These are phyloP conservation scores for Sebastes ruberrimus DNA, from an alignment of 2,797 vertebrate species.

Conservation along the genomic window DNA sequence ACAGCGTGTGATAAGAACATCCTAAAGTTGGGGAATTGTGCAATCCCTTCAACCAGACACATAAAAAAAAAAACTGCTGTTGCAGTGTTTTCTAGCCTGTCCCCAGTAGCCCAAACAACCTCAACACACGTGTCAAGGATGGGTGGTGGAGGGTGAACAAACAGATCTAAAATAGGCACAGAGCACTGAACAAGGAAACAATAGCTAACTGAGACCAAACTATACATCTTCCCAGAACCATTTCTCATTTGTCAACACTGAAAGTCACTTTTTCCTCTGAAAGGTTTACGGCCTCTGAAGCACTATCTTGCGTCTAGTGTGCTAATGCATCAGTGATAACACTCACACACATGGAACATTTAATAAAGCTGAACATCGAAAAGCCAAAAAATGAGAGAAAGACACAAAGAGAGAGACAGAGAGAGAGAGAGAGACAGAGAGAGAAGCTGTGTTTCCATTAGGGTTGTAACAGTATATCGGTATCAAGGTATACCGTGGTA, in stretches of 20 bases:
- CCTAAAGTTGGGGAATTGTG: not conserved
- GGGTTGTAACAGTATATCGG: too few species aligned
- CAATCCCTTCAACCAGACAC: not conserved
- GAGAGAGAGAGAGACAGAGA: slow-evolving; percentile 30
- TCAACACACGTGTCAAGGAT: not conserved
- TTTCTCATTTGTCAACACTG: not conserved
- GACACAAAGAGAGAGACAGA: slow-evolving; percentile 24
- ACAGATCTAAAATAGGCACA: not conserved
- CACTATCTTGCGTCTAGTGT: slow-evolving; percentile 36
- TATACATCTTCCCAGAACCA: slow-evolving; percentile 1
- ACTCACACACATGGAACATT: slow-evolving; percentile 73
- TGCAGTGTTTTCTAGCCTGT: not conserved
- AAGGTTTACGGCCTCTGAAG: slow-evolving; percentile 33
- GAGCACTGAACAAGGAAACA: slow-evolving; percentile 3
- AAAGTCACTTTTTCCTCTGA: not conserved
- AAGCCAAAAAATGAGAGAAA: slow-evolving; percentile 48
- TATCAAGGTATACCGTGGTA: too few species aligned
- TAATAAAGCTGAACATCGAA: slow-evolving; percentile 68
- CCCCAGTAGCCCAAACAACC: slow-evolving; percentile 6
- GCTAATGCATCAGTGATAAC: slow-evolving; percentile 65
- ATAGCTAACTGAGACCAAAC: slow-evolving; percentile 16
- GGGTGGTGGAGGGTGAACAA: slow-evolving; percentile 15
- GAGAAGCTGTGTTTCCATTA: not conserved
- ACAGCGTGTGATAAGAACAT: not conserved
- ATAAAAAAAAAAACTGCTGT: not conserved